Conservation (phyloP, 2,888 invertebrate genomes). For the Polyommatus icarus region DNA sequence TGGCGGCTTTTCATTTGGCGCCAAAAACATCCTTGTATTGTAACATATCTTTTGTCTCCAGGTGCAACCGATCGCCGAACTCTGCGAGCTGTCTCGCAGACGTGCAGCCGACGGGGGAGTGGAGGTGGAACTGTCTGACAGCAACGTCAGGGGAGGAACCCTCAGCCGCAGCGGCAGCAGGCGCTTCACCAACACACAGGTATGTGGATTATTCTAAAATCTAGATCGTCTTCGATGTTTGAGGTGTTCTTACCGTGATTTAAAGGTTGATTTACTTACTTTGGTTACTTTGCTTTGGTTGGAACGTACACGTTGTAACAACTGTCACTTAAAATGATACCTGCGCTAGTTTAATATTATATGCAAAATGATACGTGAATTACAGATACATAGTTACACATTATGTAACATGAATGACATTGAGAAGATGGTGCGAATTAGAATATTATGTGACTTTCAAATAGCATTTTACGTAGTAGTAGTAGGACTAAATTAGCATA, state of each 20-base stretch:
- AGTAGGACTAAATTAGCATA: no score
- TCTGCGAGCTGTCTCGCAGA: slow-evolving; percentile 92
- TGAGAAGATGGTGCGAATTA: no score
- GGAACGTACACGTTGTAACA: no score
- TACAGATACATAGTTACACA: no score
- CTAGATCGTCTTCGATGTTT: neutral
- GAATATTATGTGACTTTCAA: no score
- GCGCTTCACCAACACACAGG: slow-evolving; percentile 85
- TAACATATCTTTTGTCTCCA: slow-evolving; percentile 54
- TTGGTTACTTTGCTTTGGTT: no score
- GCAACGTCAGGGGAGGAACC: slow-evolving; percentile 84
- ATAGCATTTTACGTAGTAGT: no score
- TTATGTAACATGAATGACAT: no score
- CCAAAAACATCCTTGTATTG: neutral
- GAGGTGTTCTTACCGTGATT: neutral
- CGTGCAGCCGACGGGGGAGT: slow-evolving; percentile 83
- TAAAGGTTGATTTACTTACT: no score
- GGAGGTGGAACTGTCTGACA: slow-evolving; percentile 84
- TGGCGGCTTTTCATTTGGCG: neutral
- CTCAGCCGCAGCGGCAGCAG: slow-evolving; percentile 90
- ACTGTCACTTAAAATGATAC: no score
- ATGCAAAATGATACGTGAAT: no score
- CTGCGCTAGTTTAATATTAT: no score
- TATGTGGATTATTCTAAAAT: slow-evolving; percentile 49
- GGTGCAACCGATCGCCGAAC: slow-evolving; percentile 96